These are phyloP conservation scores for Holocentrus rufus DNA, from an alignment of 2,797 vertebrate genomes.

Conservation along the genomic window DNA sequence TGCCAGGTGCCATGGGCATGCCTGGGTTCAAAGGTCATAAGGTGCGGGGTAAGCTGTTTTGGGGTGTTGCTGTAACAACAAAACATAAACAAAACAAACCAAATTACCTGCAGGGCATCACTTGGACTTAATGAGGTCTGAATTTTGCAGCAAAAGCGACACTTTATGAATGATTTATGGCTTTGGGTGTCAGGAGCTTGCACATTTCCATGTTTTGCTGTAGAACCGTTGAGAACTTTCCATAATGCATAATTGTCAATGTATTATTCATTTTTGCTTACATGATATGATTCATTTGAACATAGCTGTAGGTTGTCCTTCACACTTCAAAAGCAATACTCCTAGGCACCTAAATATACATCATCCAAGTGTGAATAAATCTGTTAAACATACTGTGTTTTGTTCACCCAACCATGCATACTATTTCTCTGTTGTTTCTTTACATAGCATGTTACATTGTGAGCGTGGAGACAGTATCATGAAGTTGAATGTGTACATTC, in stretches of 20 bases:
- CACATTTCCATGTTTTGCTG: constrained; percentile 48
- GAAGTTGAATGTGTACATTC: neutral
- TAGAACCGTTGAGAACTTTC: constrained; percentile 26
- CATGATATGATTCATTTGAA: constrained; percentile 58
- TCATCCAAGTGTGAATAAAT: too few relatives aligned
- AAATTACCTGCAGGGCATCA: constrained; percentile 14
- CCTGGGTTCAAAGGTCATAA: constrained; percentile 84
- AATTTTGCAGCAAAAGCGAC: neutral
- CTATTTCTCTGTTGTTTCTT: constrained; percentile 1
- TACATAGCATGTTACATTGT: neutral
- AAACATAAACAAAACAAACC: neutral
- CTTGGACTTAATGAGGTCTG: constrained; percentile 26
- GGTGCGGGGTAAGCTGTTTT: constrained; percentile 61
- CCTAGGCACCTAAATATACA: neutral
- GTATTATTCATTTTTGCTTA: constrained; percentile 52
- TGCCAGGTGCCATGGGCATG: constrained; percentile 73
- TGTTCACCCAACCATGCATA: constrained; percentile 1
- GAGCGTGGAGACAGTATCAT: neutral
- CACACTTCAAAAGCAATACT: constrained; percentile 31
- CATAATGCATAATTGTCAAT: constrained; percentile 41
- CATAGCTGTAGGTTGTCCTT: constrained; percentile 58
- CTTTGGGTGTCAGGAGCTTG: constrained; percentile 31
- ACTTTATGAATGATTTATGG: constrained; percentile 53
- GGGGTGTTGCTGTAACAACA: neutral
- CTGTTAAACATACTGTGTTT: neutral